Evolutionary conservation across 2,797 vertebrate genomes (phyloP).

Genomic region (Artibeus lituratus): DNA sequence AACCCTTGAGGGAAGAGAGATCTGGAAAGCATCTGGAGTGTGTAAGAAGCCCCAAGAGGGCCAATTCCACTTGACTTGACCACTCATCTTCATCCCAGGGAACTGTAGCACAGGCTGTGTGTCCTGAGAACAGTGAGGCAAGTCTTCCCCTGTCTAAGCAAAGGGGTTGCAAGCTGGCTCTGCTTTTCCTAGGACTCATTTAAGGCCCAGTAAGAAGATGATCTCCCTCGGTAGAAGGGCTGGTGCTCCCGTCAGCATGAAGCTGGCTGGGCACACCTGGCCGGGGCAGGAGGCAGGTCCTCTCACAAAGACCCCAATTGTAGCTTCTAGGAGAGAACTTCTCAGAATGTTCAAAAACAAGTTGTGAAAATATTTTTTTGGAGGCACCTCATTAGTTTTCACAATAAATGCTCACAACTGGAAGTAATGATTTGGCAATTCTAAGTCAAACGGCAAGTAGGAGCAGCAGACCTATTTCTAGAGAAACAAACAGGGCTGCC

Average conservation of each 20-base stretch:
- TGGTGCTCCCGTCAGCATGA: background rate
- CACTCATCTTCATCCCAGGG: background rate
- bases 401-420: conserved; percentile 43
- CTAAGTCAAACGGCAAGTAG: conserved; percentile 26
- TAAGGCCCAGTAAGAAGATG: background rate
- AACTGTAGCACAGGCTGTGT: background rate
- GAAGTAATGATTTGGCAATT: conserved; percentile 50
- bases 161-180: background rate
- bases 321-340: conserved; percentile 16
- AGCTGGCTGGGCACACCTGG: background rate
- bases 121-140: background rate
- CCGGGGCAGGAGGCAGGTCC: background rate
- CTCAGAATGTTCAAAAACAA: conserved; percentile 37
- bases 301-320: conserved; percentile 33
- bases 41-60: background rate
- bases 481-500: conserved; percentile 37
- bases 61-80: background rate
- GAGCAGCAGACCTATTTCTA: background rate
- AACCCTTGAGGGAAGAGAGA: background rate
- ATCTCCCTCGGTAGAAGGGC: background rate
- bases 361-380: conserved; percentile 58
- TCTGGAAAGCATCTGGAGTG: background rate
- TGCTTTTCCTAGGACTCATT: background rate
- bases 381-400: conserved; percentile 51
- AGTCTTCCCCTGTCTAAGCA: background rate